Evolutionary conservation across 2,888 invertebrate genomes (phyloP).

Genomic region (Leucoma salicis): DNA sequence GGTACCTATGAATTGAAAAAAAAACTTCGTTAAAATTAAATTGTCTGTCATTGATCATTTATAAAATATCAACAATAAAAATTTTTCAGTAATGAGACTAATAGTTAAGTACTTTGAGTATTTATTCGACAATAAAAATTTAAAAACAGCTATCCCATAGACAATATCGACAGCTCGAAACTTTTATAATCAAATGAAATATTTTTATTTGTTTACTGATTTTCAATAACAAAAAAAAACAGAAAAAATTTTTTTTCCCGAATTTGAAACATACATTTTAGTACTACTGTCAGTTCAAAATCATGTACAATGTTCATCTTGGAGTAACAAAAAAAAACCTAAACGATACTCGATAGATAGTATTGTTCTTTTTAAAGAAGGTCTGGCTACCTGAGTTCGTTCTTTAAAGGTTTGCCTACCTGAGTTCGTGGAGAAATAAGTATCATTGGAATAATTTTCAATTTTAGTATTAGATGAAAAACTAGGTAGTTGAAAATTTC

Average conservation of each 20-base stretch:
- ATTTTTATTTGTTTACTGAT: slow-evolving; percentile 2
- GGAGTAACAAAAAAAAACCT: slow-evolving; percentile 3
- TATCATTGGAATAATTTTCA: slow-evolving; percentile 4
- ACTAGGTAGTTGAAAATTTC: slow-evolving; percentile 3
- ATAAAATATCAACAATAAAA: slow-evolving; percentile 4
- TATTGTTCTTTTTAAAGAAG: slow-evolving; percentile 3
- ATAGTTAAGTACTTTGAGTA: slow-evolving; percentile 3
- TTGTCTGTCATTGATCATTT: slow-evolving; percentile 3
- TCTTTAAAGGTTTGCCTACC: slow-evolving; percentile 4
- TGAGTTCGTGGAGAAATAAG: slow-evolving; percentile 4
- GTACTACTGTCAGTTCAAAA: slow-evolving; percentile 2
- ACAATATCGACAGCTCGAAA: slow-evolving; percentile 3
- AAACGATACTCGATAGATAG: slow-evolving; percentile 4
- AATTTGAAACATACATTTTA: slow-evolving; percentile 4
- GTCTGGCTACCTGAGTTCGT: slow-evolving; percentile 1
- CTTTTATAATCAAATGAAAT: background rate
- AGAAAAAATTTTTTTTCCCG: background rate
- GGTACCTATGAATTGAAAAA: slow-evolving; percentile 4
- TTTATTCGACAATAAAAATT: slow-evolving; percentile 3
- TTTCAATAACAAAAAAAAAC: slow-evolving; percentile 4
- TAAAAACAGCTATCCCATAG: slow-evolving; percentile 2
- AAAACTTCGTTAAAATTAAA: slow-evolving; percentile 2
- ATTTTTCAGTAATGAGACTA: slow-evolving; percentile 3
- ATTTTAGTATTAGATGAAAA: slow-evolving; percentile 3
- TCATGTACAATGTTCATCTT: slow-evolving; percentile 2